Percentiles rank a stretch among this genome's conserved stretches.
Evolutionary conservation across 1,140 invertebrate genomes (phyloP).

Genomic region (Microplitis mediator): DNA sequence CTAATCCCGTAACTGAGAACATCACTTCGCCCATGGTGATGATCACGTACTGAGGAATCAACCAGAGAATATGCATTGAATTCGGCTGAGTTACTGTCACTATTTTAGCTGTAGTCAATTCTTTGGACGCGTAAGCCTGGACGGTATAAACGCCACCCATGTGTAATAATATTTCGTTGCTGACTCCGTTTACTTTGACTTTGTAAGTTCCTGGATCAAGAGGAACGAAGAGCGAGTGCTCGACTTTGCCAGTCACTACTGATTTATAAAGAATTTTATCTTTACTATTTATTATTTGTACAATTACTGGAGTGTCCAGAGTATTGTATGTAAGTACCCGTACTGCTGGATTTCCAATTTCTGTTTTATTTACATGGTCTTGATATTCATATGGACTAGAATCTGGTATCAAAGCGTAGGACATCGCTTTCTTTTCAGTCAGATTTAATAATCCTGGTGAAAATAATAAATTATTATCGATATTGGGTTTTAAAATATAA

Average conservation of each 20-base stretch:
- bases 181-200: conserved; percentile 46
- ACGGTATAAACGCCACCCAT: conserved; percentile 68
- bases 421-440: conserved; percentile 33
- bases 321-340: conserved; percentile 36
- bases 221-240: conserved; percentile 46
- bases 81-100: conserved; percentile 70
- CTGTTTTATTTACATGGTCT: conserved; percentile 42
- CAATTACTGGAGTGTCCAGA: neutral
- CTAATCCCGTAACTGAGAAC: conserved; percentile 89
- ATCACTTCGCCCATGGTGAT: conserved; percentile 86
- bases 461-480: neutral
- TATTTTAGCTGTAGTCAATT: conserved; percentile 39
- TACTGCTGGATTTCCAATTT: conserved; percentile 41
- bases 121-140: conserved; percentile 51
- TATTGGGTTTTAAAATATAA: too few species aligned
- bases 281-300: neutral
- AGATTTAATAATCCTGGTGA: conserved; percentile 16
- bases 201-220: conserved; percentile 56
- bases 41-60: conserved; percentile 86
- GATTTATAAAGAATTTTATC: conserved; percentile 19
- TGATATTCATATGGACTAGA: neutral
- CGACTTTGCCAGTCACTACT: neutral
- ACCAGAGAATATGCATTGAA: conserved; percentile 79
- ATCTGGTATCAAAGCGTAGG: conserved; percentile 31
- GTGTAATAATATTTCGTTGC: conserved; percentile 50